Evolutionary conservation across 2,113 vertebrate species (phyloP).

Genomic region (Ictalurus punctatus): DNA sequence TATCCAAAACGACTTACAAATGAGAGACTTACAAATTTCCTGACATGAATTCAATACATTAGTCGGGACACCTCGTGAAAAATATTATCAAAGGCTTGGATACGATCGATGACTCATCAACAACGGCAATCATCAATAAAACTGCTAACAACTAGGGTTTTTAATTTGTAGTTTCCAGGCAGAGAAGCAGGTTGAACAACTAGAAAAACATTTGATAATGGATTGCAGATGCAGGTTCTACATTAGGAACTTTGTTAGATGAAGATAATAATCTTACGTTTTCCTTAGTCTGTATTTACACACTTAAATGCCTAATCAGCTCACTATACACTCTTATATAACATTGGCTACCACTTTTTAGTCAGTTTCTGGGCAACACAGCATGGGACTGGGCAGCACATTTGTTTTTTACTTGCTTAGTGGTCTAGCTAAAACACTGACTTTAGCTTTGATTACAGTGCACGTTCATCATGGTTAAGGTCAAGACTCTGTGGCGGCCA

Average conservation of each 20-base stretch:
- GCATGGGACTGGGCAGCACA: not conserved
- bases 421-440: not conserved
- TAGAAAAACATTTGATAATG: not conserved
- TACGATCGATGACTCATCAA: not conserved
- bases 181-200: not conserved
- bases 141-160: not conserved
- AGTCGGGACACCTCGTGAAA: not conserved
- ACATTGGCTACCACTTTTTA: not conserved
- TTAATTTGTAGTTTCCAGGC: not conserved
- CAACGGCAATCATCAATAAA: not conserved
- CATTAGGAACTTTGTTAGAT: not conserved
- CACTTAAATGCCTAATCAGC: not conserved
- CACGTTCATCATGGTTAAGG: no score
- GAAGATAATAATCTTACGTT: not conserved
- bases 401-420: not conserved
- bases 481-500: no score
- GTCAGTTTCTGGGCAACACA: not conserved
- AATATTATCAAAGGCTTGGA: not conserved
- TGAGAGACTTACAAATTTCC: not conserved
- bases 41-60: not conserved
- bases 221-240: not conserved
- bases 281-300: not conserved
- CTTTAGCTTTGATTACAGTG: no score
- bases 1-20: no score
- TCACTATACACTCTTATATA: not conserved